Base-by-base conservation (phyloP, 2,888 invertebrate species). In the Peribatodes rhomboidaria region DNA sequence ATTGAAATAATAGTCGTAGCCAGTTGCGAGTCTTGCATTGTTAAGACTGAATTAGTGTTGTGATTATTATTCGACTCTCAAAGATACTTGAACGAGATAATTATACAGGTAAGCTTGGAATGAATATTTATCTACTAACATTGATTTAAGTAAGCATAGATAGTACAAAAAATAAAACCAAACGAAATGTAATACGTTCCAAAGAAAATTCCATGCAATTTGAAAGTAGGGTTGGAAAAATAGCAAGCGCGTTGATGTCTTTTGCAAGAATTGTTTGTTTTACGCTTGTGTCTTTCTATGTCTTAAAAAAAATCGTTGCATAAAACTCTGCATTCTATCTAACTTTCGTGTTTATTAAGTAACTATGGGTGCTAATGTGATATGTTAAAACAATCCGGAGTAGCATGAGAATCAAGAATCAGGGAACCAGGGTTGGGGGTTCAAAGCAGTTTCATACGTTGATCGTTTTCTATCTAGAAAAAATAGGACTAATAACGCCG, bases 201-300 rank as follows among this genome's bases (percentile, higher is more conserved):
- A 22, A 6, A 46, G 4, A 20, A 46, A 8, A 20, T 20, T 44
- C n/a, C n/a, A 27, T 27, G 6, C 2, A 27, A 27, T 31, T 31
- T 16, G n/a, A 18, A 50, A 35, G 13, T 13, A 18, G 13, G 18
- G 13, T 13, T 20, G 16, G 33, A 14, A 27, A 56, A 53, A 42
- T 13, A 31, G 16, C 7, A 13, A 18, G 41, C 67, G 68, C 74
- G 77, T 78, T 80, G 71, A 79, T 59, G 69, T 80, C 77, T 78
- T 71, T 74, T 44, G 69, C 62, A 65, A 22, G 37, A 31, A 20
- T 31, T 22, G n/a, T 22, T 46, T 46, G n/a, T 8, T 46, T 37
- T 37, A n/a, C n/a, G 13, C 2, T 37, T 13, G n/a, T 37, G 0
- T 13, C n/a, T 37, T n/a, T 37, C n/a, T 37, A 27, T 27, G n/a